Conservation (phyloP, 64 coral and sea anemone species). For the Montipora capricornis region DNA sequence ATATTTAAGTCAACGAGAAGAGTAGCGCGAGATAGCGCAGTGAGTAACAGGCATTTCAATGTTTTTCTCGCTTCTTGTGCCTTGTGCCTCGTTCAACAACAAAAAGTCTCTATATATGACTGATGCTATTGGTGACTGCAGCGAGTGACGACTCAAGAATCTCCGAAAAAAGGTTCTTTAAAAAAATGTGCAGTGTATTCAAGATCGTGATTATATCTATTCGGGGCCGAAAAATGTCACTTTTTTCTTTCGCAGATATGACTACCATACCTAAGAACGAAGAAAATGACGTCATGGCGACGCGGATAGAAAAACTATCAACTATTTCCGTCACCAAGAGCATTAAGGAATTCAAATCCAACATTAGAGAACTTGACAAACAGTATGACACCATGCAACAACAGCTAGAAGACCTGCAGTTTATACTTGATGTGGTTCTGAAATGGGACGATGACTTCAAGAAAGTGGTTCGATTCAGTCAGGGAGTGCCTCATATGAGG, state of each 20-base stretch:
- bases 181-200: too few relatives aligned
- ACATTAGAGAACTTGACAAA: constrained; percentile 85
- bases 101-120: too few relatives aligned
- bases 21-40: too few relatives aligned
- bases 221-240: too few relatives aligned
- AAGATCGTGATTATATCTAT: too few relatives aligned
- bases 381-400: constrained; percentile 91
- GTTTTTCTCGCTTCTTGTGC: too few relatives aligned
- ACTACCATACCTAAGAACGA: constrained; percentile 43
- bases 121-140: too few relatives aligned
- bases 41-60: too few relatives aligned
- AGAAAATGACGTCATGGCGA: constrained; percentile 40
- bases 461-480: constrained; percentile 87
- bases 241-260: constrained; percentile 21
- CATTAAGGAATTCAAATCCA: constrained; percentile 71
- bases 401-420: constrained; percentile 89
- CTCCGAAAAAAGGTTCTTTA: too few relatives aligned
- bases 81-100: too few relatives aligned
- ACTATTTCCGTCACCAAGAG: constrained; percentile 73
- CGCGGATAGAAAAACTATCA: constrained; percentile 75
- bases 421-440: constrained; percentile 77
- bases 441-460: constrained; percentile 96
- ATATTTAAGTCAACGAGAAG: too few relatives aligned
- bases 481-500: constrained; percentile 90
- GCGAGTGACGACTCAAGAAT: too few relatives aligned